Evolutionary conservation across 2,797 vertebrate genomes (phyloP).

Genomic region (Crax fasciolata): DNA sequence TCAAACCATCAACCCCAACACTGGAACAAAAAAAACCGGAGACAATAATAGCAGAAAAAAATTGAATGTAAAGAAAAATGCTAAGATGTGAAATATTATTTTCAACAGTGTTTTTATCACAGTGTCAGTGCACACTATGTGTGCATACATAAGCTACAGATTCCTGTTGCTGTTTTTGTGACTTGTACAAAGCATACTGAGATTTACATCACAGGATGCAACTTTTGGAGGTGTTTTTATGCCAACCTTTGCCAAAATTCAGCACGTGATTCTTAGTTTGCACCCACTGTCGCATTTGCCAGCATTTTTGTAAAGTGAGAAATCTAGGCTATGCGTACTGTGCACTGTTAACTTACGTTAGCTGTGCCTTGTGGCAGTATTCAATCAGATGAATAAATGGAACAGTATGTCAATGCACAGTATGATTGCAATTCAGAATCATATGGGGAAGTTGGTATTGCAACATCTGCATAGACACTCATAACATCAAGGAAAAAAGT

Average conservation of each 20-base stretch:
- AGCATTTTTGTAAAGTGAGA: conserved; percentile 28
- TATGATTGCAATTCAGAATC: conserved; percentile 69
- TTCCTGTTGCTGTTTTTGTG: conserved; percentile 14
- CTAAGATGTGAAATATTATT: conserved; percentile 27
- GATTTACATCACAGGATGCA: conserved; percentile 54
- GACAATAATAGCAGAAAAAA: conserved; percentile 24
- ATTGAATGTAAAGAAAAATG: background rate
- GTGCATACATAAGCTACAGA: background rate
- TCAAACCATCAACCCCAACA: conserved; percentile 14
- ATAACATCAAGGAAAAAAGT: conserved; percentile 60
- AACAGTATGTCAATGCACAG: conserved; percentile 68
- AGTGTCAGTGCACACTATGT: background rate
- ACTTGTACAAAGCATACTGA: conserved; percentile 31
- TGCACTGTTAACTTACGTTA: conserved; percentile 53
- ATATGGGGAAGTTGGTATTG: conserved; percentile 61
- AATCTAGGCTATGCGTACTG: conserved; percentile 37
- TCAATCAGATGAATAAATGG: conserved; percentile 74
- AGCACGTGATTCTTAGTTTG: conserved; percentile 39
- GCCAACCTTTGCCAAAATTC: conserved; percentile 63
- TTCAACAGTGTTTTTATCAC: conserved; percentile 40
- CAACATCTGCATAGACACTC: conserved; percentile 77
- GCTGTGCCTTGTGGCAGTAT: conserved; percentile 61
- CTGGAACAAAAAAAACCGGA: background rate
- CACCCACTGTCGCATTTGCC: conserved; percentile 59
- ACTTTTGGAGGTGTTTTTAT: conserved; percentile 53